phyloP scores from a whole-genome alignment of 2,888 invertebrate species.

The Melitaea athalia region DNA sequence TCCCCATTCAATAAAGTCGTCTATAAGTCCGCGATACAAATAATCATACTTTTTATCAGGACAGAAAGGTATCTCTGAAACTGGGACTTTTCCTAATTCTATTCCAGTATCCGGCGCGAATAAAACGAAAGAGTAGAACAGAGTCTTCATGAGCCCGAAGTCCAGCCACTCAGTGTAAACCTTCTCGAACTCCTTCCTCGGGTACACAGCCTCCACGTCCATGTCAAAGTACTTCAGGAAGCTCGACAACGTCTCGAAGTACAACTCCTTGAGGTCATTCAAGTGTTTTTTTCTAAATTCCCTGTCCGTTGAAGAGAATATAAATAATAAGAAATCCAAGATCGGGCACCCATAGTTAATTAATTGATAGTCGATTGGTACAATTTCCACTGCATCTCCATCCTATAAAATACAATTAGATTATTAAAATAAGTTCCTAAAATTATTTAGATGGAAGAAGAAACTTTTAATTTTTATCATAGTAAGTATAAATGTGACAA shows the following conservation, averaged over 20 bases:
- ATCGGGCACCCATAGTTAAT: constrained; percentile 52
- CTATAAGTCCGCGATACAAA: constrained; percentile 48
- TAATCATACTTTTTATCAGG: constrained; percentile 45
- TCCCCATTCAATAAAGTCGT: constrained; percentile 46
- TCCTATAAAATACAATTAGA: too few species aligned
- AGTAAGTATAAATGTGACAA: too few species aligned
- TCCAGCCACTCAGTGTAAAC: constrained; percentile 50
- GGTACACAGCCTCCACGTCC: constrained; percentile 47
- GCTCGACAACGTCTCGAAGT: constrained; percentile 47
- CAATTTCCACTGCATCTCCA: constrained; percentile 36
- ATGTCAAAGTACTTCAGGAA: constrained; percentile 53
- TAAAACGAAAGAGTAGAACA: constrained; percentile 48
- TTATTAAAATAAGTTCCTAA: too few species aligned
- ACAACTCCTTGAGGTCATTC: constrained; percentile 50
- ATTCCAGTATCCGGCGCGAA: constrained; percentile 49
- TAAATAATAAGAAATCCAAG: constrained; percentile 54
- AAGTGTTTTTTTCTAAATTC: constrained; percentile 51
- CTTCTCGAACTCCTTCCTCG: constrained; percentile 51
- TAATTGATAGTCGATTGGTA: constrained; percentile 56
- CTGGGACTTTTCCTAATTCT: constrained; percentile 43
- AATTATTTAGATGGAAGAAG: too few species aligned
- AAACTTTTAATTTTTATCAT: too few species aligned
- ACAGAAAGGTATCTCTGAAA: constrained; percentile 41
- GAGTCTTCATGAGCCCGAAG: constrained; percentile 50
- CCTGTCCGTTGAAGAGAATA: constrained; percentile 52